phyloP scores from a whole-genome alignment of 2,888 invertebrate genomes.

The Alloplasta piceator region DNA sequence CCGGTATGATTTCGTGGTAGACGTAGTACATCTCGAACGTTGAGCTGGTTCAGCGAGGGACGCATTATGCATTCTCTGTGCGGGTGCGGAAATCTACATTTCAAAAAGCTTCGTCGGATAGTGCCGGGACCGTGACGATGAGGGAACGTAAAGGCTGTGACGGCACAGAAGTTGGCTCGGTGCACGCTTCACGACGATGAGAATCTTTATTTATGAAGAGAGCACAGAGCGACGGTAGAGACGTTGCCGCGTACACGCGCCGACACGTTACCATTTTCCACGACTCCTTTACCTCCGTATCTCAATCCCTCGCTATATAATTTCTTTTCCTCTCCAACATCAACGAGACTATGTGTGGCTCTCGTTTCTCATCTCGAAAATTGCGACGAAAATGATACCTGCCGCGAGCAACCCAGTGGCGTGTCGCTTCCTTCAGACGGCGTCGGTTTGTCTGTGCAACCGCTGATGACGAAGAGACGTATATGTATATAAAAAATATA shows the following conservation, averaged over 20 bases:
- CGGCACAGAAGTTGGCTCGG: slow-evolving; percentile 47
- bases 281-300: slow-evolving; percentile 61
- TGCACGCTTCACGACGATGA: slow-evolving; percentile 64
- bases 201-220: slow-evolving; percentile 78
- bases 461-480: slow-evolving; percentile 6
- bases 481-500: neutral
- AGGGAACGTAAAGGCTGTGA: slow-evolving; percentile 50
- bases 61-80: slow-evolving; percentile 76
- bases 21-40: slow-evolving; percentile 4
- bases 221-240: slow-evolving; percentile 34
- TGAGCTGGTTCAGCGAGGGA: slow-evolving; percentile 27
- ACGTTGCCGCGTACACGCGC: slow-evolving; percentile 59
- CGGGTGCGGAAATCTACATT: slow-evolving; percentile 70
- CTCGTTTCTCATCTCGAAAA: slow-evolving; percentile 31
- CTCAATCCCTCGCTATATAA: slow-evolving; percentile 40
- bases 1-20: slow-evolving; percentile 9
- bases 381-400: slow-evolving; percentile 20
- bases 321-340: slow-evolving; percentile 15
- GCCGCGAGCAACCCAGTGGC: neutral
- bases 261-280: slow-evolving; percentile 68
- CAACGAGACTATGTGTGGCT: neutral
- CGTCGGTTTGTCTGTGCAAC: neutral
- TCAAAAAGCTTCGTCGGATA: slow-evolving; percentile 73
- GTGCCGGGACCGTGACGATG: slow-evolving; percentile 53
- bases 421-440: slow-evolving; percentile 1